Base-by-base conservation (phyloP, 2,888 invertebrate species). In the Tryphoninae sp. region DNA sequence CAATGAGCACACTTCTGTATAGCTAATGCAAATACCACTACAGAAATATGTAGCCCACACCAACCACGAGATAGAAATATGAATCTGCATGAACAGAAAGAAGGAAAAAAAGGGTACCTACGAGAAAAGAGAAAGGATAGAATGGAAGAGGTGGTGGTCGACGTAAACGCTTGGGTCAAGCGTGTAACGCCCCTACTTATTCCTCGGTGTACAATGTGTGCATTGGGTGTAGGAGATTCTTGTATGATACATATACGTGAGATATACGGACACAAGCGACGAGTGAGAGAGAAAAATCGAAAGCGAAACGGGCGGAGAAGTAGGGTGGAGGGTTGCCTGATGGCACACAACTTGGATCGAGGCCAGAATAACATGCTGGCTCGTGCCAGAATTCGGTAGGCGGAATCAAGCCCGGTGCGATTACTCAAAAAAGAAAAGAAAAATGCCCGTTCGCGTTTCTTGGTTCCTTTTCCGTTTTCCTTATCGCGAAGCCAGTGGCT, bases 351-450 rank as follows among this genome's bases (percentile, higher is more conserved):
- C 85, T 89, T 89, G 90, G 90, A 87, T 67, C 71, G 58, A 49
- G 76, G 89, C 89, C 90, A 90, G 83, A 82, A 84, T 83, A 84
- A 83, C 83, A 83, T 86, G 83, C 67, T 80, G 16, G 75, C 82
- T 82, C 77, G 85, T 85, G 86, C 87, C 88, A 89, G 86, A 87
- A 84, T 81, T 80, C 83, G 67, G 74, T 81, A 49, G 80, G 62
- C 75, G 69, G 68, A 83, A 84, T 84, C 72, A 81, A 84, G 81
- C 81, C 64, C 42, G 55, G 59, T 82, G 49, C 82, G 78, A 84
- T 84, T 82, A 62, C 64, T 40, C 61, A 45, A 75, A 74, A 72
- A 77, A 74, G 78, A 68, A 58, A 55, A 62, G 19, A 74, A 65
- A 9, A 7, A 13, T n/a, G 49, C 59, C 22, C 22, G 45, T 22